Evolutionary conservation across 2,797 vertebrate species (phyloP), one percentile per base, ranked within the genome.

Genomic region (Chaetophractus vellerosus): DNA sequence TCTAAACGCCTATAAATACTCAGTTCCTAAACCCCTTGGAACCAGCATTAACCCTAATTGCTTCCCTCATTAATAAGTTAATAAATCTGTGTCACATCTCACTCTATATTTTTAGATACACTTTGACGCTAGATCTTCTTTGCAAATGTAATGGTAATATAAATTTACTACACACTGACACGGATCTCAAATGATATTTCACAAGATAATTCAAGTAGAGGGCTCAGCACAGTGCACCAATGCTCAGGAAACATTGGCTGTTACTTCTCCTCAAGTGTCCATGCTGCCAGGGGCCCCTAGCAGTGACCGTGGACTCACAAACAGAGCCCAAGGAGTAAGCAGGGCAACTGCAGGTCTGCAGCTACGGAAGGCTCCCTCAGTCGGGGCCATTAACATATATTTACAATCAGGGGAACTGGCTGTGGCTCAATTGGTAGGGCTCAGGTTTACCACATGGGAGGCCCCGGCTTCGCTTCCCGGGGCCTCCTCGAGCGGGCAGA

Each of bases 111-210:
- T 93, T 79, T 71, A 12, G 81, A 92, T 82, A 68, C 33, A 50
- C 12, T 76, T 41, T 55, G 31, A 90, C 50, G 89, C 48, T 72
- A 2, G 48, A 69, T 55, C 91, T 88, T 84, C 78, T 91, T 92
- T 59, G 50, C 10, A 84, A 31, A 84, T 36, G 31, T 57, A 75
- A n/a, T 33, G 71, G 14, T 64, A 21, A 66, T 48, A 0, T 68
- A 76, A 71, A 84, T 23, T 80, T 61, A 61, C 10, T 5, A 88
- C 12, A 31, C 68, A 76, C 24, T 75, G 57, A 75, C 36, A 55
- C 5, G 23, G 19, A 89, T 33, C 28, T 36, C 64, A 90, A 93
- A 36, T 2, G 24, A 18, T 28, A 79, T 69, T 68, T 83, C 45
- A 88, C 36, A 90, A 63, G 41, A 59, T 45, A 93, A 64, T 63